Percentiles rank a stretch among this genome's conserved stretches.
Conservation (phyloP, 2,113 vertebrate genomes). For the Pseudorasbora parva region DNA sequence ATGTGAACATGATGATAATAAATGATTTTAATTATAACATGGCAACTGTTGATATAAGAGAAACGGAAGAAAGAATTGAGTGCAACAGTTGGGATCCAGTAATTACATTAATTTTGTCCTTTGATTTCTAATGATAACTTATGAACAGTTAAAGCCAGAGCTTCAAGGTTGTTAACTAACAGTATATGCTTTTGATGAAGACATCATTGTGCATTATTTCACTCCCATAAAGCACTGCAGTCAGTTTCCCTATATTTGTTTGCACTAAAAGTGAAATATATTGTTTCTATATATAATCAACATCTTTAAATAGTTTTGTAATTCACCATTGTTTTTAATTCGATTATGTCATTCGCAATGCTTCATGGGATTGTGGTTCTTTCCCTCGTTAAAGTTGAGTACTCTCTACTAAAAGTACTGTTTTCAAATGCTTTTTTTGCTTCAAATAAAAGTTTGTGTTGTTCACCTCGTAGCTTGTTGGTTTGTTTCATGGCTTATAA, state of each 20-base stretch:
- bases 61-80: neutral
- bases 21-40: too few species aligned
- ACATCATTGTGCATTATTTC: neutral
- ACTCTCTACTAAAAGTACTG: too few species aligned
- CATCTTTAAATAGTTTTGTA: neutral
- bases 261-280: neutral
- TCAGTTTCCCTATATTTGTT: neutral
- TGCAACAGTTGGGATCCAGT: neutral
- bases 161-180: neutral
- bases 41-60: neutral
- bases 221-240: neutral
- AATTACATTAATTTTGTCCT: neutral
- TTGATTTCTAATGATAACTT: neutral
- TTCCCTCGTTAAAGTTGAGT: neutral
- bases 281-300: neutral
- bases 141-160: neutral
- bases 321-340: neutral
- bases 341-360: neutral
- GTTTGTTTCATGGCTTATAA: too few species aligned
- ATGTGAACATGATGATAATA: neutral
- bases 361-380: neutral
- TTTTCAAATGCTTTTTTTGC: neutral
- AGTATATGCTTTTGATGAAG: neutral
- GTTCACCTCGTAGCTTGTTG: neutral
- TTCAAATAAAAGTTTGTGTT: neutral